Conservation (phyloP, 2,797 vertebrate genomes). For the Pipistrellus pygmaeus region DNA sequence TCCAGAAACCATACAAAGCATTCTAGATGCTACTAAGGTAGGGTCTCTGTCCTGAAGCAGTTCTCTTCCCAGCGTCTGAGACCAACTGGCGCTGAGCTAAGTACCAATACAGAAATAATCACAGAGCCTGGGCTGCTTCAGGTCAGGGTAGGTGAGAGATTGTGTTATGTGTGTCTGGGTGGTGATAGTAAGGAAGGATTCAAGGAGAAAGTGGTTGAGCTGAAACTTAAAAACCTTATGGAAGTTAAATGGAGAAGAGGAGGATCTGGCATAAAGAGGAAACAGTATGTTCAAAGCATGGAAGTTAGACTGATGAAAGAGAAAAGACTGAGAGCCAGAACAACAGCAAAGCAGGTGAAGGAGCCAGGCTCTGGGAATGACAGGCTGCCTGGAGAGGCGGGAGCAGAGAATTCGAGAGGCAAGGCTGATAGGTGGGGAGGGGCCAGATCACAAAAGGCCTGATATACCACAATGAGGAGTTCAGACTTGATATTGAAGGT, state of each 20-base stretch:
- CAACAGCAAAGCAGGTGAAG: background rate
- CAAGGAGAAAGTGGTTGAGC: background rate
- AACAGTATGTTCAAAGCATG: background rate
- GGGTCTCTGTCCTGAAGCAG: background rate
- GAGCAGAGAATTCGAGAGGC: background rate
- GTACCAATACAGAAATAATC: background rate
- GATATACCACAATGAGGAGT: rapidly evolving
- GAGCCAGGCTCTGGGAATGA: background rate
- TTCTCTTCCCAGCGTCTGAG: background rate
- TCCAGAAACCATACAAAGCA: background rate
- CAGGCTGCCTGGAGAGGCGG: rapidly evolving
- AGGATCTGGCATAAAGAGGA: background rate
- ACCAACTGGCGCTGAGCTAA: background rate
- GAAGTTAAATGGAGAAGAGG: background rate
- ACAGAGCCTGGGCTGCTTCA: background rate
- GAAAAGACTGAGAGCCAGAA: background rate
- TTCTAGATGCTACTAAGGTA: background rate
- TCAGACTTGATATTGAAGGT: background rate
- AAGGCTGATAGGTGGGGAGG: background rate
- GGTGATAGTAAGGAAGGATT: background rate
- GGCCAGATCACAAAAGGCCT: background rate
- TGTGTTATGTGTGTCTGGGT: rapidly evolving
- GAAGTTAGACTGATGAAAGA: background rate
- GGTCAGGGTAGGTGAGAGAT: background rate
- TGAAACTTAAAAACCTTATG: background rate